These are phyloP conservation scores for Scophthalmus maximus DNA, from an alignment of 2,113 vertebrate genomes.

Conservation along the genomic window DNA sequence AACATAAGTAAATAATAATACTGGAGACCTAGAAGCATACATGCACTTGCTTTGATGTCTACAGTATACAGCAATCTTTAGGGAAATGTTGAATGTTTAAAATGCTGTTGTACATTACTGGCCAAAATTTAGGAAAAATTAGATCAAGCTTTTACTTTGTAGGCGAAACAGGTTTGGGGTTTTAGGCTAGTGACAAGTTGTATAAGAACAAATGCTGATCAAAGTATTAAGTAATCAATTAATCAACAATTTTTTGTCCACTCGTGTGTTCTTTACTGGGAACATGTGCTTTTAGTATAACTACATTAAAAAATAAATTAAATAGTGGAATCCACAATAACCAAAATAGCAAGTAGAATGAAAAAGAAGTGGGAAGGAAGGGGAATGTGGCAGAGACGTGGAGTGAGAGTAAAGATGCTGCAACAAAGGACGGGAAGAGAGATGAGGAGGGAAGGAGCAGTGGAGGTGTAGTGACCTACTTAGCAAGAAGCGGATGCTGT, in stretches of 20 bases:
- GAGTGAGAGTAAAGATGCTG: constrained; percentile 55
- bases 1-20: too few species aligned
- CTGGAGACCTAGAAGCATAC: too few species aligned
- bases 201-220: neutral
- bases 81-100: neutral
- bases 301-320: neutral
- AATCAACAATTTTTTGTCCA: neutral
- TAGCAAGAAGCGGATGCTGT: constrained; percentile 62
- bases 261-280: neutral
- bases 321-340: constrained; percentile 17
- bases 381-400: constrained; percentile 18
- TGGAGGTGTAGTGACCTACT: constrained; percentile 80
- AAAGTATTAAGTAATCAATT: neutral
- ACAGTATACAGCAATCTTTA: neutral
- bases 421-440: constrained; percentile 19
- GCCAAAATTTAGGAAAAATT: neutral
- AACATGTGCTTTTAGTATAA: neutral
- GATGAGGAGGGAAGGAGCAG: constrained; percentile 35
- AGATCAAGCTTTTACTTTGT: neutral
- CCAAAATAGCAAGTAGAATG: constrained; percentile 4
- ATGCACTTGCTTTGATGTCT: neutral
- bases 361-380: constrained; percentile 8
- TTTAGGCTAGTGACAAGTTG: neutral
- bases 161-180: neutral
- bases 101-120: too few species aligned